Evolutionary conservation across 2,113 vertebrate genomes (phyloP), one percentile per base, ranked within the genome.

Genomic region (Hiodon alosoides): DNA sequence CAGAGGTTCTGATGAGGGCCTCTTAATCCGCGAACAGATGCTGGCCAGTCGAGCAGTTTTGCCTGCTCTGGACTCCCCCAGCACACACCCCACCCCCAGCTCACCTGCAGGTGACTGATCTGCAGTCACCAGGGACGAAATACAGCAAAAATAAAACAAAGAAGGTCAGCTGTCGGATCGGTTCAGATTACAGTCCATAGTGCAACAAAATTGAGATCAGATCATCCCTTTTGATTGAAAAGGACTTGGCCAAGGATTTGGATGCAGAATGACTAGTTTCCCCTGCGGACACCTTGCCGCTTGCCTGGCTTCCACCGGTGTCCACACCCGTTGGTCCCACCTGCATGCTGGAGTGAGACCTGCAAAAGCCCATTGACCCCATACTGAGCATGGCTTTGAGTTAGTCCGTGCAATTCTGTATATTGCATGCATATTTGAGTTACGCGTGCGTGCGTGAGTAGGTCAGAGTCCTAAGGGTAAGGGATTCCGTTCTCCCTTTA

Each of bases 121-220:
- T 31, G 7, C 69, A 55, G 16, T 31, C 54, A 16, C 53, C 16
- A 5, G 54, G 55, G 3, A 17, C 1, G 3, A 53, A 4, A 65
- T 11, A 68, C 3, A 68, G 67, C 48, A 5, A 52, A 51, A 51
- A 14, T 5, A 68, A 14, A 51, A 68, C 47, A 68, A 60, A 31
- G 61, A 64, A 46, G 50, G 67, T 68, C 50, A 68, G 7, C 48
- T 68, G 47, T 68, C 61, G 54, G 48, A 65, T 73, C 48, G 4
- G 31, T 14, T 66, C 60, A 58, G 61, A 73, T 73, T 17, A 17
- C 61, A 10, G 9, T 7, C 2, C 48, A 52, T 8, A 47, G 9
- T 64, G 61, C 67, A 4, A 3, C 52, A 10, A 6, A 68, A 14
- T 68, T 8, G 10, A 50, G 48, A 68, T 9, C 48, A 68, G 47